Conservation (phyloP, 1,140 invertebrate species). For the Brachionus angularis region DNA sequence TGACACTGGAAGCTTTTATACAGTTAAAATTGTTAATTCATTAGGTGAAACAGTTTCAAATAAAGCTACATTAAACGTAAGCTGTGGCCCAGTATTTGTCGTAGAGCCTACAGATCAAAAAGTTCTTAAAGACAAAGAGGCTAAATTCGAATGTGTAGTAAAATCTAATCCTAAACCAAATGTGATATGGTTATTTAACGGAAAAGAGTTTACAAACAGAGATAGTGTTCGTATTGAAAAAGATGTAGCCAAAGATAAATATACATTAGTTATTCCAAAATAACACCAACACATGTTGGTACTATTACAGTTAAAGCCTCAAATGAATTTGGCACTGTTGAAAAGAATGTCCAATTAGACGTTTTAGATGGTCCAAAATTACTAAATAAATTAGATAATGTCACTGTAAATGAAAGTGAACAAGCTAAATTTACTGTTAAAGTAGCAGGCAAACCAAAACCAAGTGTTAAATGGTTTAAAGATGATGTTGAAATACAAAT, state of each 20-base stretch:
- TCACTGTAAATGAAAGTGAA: constrained; percentile 45
- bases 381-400: constrained; percentile 41
- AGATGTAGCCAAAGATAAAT: constrained; percentile 10
- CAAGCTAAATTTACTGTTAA: constrained; percentile 45
- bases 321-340: constrained; percentile 5
- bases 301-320: constrained; percentile 8
- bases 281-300: background rate
- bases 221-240: background rate
- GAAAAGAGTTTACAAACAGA: constrained; percentile 31
- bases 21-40: background rate
- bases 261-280: background rate
- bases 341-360: constrained; percentile 9
- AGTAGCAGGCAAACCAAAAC: constrained; percentile 45
- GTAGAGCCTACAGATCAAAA: background rate
- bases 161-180: constrained; percentile 69
- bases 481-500: constrained; percentile 1
- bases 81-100: background rate
- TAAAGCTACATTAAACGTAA: background rate
- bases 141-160: background rate
- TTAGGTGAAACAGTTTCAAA: background rate
- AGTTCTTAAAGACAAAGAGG: background rate
- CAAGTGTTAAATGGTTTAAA: constrained; percentile 52
- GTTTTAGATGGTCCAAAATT: constrained; percentile 45
- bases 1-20: background rate
- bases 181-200: constrained; percentile 70